These are phyloP conservation scores for Drosophila algonquin DNA, from an alignment of 2,888 invertebrate genomes.

Conservation along the genomic window DNA sequence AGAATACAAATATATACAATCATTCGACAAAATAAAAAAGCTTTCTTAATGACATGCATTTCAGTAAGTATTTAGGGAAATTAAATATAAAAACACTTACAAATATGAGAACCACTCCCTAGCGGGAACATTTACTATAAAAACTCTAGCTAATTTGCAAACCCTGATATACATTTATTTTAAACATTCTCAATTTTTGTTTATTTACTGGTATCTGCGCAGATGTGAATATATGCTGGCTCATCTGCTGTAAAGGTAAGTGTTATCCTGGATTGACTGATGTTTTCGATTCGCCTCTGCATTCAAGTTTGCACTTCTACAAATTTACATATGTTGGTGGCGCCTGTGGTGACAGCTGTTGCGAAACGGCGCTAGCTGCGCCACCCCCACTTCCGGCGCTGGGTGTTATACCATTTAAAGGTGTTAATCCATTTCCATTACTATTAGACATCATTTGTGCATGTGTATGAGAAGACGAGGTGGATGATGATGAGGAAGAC, in stretches of 20 bases:
- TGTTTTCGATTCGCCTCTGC: slow-evolving; percentile 7
- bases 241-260: slow-evolving; percentile 18
- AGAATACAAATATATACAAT: background rate
- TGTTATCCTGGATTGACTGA: slow-evolving; percentile 25
- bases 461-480: slow-evolving; percentile 80
- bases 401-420: slow-evolving; percentile 48
- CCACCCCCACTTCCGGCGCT: slow-evolving; percentile 62
- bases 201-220: slow-evolving; percentile 35
- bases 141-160: background rate
- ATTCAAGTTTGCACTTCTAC: slow-evolving; percentile 57
- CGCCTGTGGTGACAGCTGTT: slow-evolving; percentile 89
- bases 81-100: background rate
- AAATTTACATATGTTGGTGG: slow-evolving; percentile 97
- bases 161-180: slow-evolving; percentile 41
- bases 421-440: slow-evolving; percentile 57
- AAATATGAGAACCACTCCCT: background rate
- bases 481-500: slow-evolving; percentile 82
- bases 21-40: background rate
- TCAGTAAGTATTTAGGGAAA: background rate
- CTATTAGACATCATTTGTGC: slow-evolving; percentile 74
- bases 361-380: slow-evolving; percentile 89
- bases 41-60: slow-evolving; percentile 1
- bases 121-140: background rate
- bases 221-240: slow-evolving; percentile 24
- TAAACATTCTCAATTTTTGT: slow-evolving; percentile 34